phyloP scores from a whole-genome alignment of 2,113 vertebrate genomes.

The Mixornis gularis region DNA sequence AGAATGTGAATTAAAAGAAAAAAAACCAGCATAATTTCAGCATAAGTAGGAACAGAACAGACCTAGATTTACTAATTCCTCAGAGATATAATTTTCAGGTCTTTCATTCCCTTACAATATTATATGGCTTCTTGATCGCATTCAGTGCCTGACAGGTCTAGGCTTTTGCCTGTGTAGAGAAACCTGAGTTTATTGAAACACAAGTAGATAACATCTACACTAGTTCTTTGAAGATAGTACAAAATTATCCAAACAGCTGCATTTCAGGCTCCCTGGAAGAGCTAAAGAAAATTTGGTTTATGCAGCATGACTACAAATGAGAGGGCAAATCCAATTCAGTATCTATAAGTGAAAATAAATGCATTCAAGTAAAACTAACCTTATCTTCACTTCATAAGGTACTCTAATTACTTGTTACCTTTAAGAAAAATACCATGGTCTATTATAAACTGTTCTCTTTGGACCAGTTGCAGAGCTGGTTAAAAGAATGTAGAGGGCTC shows the following conservation, averaged over 20 bases:
- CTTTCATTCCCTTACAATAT: neutral
- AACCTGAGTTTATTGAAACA: neutral
- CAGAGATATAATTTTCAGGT: neutral
- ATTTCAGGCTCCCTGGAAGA: neutral
- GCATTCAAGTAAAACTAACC: neutral
- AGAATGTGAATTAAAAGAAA: neutral
- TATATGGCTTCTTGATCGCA: neutral
- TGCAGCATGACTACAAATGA: neutral
- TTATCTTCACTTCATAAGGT: neutral
- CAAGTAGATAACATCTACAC: neutral
- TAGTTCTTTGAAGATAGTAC: neutral
- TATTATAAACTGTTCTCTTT: neutral
- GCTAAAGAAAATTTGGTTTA: neutral
- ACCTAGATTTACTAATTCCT: neutral
- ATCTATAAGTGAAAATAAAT: neutral
- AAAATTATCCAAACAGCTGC: neutral
- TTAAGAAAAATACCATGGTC: neutral
- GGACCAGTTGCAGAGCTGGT: neutral
- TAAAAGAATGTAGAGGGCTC: neutral
- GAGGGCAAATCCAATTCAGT: neutral
- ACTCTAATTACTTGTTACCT: neutral
- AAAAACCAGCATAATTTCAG: neutral
- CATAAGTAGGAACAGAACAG: neutral
- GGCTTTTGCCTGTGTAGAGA: neutral
- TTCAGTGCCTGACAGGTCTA: neutral